Conservation (phyloP, 2,888 invertebrate species). For the Beris morrisii region DNA sequence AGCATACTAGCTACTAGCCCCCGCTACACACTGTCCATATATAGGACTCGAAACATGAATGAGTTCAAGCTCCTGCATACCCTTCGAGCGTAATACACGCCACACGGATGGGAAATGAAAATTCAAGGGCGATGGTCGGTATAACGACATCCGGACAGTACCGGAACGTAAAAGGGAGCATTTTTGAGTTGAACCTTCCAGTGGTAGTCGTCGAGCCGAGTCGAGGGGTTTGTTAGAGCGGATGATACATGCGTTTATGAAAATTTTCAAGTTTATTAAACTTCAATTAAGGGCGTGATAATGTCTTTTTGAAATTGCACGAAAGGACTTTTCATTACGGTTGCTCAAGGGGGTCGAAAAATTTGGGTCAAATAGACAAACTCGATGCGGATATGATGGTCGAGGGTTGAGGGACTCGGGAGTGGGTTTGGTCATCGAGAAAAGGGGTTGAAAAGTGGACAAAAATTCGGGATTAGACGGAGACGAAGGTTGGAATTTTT, state of each 20-base stretch:
- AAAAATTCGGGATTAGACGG: too few species aligned
- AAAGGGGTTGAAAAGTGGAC: too few species aligned
- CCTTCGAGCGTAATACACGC: conserved; percentile 10
- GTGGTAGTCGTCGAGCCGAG: background rate
- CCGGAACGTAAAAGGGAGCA: conserved; percentile 5
- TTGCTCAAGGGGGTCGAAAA: conserved; percentile 3
- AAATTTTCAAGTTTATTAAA: conserved; percentile 40
- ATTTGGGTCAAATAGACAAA: too few species aligned
- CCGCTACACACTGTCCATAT: background rate
- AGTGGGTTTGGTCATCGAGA: too few species aligned
- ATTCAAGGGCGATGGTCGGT: conserved; percentile 32
- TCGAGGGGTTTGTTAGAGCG: conserved; percentile 6
- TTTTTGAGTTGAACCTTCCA: background rate
- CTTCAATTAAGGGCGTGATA: conserved; percentile 39
- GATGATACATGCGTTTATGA: conserved; percentile 32
- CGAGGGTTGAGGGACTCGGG: too few species aligned
- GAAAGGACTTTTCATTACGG: conserved; percentile 20
- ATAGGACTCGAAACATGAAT: background rate
- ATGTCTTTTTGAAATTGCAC: conserved; percentile 23
- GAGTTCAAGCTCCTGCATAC: background rate
- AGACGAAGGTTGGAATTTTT: too few species aligned
- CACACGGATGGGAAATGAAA: conserved; percentile 26
- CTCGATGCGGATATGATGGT: too few species aligned
- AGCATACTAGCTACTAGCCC: background rate
- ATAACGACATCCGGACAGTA: conserved; percentile 34